Percentiles rank a stretch among this genome's conserved stretches.
Conservation (phyloP, 2,888 invertebrate species). For the Phortica okadai region DNA sequence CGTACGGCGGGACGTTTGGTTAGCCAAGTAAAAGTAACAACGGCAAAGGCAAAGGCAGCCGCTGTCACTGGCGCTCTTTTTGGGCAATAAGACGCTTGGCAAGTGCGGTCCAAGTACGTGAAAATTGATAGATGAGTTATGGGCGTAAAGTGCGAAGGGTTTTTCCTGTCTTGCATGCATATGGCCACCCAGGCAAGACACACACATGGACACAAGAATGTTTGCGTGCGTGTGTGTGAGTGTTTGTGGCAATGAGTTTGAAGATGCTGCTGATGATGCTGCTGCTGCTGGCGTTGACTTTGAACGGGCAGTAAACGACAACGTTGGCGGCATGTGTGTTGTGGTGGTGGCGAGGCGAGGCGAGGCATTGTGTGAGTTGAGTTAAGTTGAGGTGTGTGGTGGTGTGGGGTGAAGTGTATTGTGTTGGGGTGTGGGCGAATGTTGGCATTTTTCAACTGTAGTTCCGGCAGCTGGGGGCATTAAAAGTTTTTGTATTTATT, state of each 20-base stretch:
- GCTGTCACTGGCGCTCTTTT: constrained; percentile 43
- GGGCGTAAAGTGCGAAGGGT: constrained; percentile 59
- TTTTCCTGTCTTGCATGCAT: constrained; percentile 57
- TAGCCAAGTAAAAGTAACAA: constrained; percentile 4
- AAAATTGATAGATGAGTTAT: constrained; percentile 77
- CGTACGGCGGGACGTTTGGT: neutral
- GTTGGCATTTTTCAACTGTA: constrained; percentile 66
- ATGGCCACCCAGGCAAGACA: constrained; percentile 53
- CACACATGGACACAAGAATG: constrained; percentile 38
- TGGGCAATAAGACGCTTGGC: constrained; percentile 65
- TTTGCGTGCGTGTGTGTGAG: constrained; percentile 48
- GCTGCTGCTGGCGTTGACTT: neutral
- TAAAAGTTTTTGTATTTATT: constrained; percentile 72
- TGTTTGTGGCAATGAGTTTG: constrained; percentile 69
- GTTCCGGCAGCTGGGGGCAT: constrained; percentile 63
- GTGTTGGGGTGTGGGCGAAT: constrained; percentile 41
- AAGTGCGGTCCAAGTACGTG: constrained; percentile 71
- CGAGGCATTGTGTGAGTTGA: too few relatives aligned
- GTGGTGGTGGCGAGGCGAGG: constrained; percentile 13
- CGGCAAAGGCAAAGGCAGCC: neutral
- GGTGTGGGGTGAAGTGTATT: constrained; percentile 10
- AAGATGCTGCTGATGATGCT: constrained; percentile 49
- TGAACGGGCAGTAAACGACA: neutral
- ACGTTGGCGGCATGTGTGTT: neutral
- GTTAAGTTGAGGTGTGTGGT: too few relatives aligned